A percentile compares a stretch with the other conserved stretches of the same genome.
phyloP scores from a whole-genome alignment of 2,888 invertebrate species.

The Myathropa florea region DNA sequence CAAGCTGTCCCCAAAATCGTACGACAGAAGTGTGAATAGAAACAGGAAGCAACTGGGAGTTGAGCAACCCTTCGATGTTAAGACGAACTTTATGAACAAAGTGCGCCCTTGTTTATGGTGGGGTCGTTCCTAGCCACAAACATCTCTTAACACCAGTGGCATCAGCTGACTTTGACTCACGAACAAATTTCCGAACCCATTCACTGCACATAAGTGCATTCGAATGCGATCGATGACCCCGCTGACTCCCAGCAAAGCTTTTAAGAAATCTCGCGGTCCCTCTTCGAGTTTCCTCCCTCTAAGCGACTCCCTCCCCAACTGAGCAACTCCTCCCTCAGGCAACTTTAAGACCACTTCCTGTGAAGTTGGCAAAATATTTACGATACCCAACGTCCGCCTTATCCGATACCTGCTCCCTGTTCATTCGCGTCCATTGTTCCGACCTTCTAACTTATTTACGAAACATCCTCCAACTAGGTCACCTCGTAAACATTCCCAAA shows the following conservation, averaged over 20 bases:
- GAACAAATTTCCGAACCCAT: background rate
- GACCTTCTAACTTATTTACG: background rate
- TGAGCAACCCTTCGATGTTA: too few species aligned
- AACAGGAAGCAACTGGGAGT: too few species aligned
- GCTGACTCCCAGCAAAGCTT: background rate
- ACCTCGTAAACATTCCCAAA: background rate
- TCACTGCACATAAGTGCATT: background rate
- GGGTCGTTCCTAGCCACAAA: too few species aligned
- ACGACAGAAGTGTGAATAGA: too few species aligned
- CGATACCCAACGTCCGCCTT: background rate
- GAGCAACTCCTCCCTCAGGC: background rate
- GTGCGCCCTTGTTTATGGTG: too few species aligned
- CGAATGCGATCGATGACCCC: background rate
- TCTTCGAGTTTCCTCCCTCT: too few species aligned
- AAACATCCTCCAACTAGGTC: background rate
- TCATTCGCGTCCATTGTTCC: background rate
- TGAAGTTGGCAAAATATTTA: background rate
- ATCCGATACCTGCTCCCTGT: background rate
- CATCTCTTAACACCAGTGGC: too few species aligned
- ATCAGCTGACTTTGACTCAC: background rate
- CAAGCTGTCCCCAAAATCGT: too few species aligned
- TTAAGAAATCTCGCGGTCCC: background rate
- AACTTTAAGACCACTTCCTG: background rate
- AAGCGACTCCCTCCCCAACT: too few species aligned
- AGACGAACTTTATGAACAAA: too few species aligned